Evolutionary conservation across 2,888 invertebrate species (phyloP).

Genomic region (Chymomyza caudatula): DNA sequence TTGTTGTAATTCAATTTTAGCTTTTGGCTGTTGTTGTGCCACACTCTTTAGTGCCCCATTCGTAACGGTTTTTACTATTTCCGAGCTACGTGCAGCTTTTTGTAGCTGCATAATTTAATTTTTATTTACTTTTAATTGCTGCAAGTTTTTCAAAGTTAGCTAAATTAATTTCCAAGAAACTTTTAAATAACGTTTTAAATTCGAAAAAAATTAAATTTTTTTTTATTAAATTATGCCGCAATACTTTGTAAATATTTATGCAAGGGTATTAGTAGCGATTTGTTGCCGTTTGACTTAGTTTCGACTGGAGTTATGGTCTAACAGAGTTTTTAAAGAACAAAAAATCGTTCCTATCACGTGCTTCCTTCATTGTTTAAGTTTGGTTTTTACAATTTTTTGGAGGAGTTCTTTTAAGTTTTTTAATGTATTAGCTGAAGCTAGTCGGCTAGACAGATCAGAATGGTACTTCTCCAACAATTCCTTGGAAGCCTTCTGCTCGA

Average conservation of each 20-base stretch:
- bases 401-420: no score
- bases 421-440: no score
- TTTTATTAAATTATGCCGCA: background rate
- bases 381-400: no score
- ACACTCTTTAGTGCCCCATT: background rate
- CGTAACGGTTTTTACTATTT: background rate
- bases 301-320: background rate
- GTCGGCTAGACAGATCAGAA: no score
- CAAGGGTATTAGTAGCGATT: background rate
- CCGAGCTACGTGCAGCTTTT: constrained; percentile 41
- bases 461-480: no score
- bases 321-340: no score
- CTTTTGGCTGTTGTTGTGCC: constrained; percentile 24
- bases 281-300: background rate
- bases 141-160: constrained; percentile 27
- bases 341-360: no score
- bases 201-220: background rate
- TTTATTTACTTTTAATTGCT: constrained; percentile 74
- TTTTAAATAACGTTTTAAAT: background rate
- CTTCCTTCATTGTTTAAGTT: no score
- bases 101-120: constrained; percentile 72
- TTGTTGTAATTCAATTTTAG: constrained; percentile 60
- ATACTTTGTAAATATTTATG: background rate
- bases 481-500: no score
- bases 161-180: constrained; percentile 21